Conservation (phyloP, 1,140 invertebrate genomes). For the Carposina sasakii region DNA sequence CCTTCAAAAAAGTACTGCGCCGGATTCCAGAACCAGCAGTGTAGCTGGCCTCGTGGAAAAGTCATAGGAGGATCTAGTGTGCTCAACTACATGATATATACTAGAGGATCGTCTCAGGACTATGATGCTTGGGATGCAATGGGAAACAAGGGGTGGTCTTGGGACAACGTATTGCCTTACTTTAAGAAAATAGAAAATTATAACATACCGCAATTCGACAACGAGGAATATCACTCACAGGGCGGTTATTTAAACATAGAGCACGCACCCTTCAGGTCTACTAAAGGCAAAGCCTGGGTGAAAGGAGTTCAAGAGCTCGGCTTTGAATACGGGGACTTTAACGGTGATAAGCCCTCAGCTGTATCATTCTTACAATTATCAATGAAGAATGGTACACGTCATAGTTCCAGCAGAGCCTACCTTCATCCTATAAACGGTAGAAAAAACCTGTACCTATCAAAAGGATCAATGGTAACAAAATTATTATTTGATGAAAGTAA, state of each 20-base stretch:
- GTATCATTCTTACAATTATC: conserved; percentile 78
- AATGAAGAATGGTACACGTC: conserved; percentile 80
- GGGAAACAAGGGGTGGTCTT: conserved; percentile 89
- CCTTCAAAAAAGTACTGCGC: conserved; percentile 72
- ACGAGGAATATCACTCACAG: conserved; percentile 73
- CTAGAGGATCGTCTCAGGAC: conserved; percentile 82
- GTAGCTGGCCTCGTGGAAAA: conserved; percentile 84
- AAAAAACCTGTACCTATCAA: conserved; percentile 78
- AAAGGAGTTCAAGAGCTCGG: conserved; percentile 78
- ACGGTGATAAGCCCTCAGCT: conserved; percentile 78
- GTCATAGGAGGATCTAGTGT: conserved; percentile 89
- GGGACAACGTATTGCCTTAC: conserved; percentile 85
- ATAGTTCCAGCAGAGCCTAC: conserved; percentile 83
- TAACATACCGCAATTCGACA: conserved; percentile 72
- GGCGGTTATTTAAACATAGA: conserved; percentile 76
- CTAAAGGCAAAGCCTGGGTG: conserved; percentile 78
- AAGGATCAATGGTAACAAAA: conserved; percentile 78
- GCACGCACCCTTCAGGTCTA: conserved; percentile 74
- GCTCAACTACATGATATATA: conserved; percentile 94
- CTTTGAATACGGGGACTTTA: conserved; percentile 82
- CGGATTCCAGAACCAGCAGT: conserved; percentile 74
- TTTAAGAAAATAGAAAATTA: conserved; percentile 86
- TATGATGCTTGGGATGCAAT: conserved; percentile 85
- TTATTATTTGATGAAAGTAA: conserved; percentile 81
- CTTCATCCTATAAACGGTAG: conserved; percentile 77